Conservation (phyloP, 2,797 vertebrate genomes). For the Scomberomorus guttatus region DNA sequence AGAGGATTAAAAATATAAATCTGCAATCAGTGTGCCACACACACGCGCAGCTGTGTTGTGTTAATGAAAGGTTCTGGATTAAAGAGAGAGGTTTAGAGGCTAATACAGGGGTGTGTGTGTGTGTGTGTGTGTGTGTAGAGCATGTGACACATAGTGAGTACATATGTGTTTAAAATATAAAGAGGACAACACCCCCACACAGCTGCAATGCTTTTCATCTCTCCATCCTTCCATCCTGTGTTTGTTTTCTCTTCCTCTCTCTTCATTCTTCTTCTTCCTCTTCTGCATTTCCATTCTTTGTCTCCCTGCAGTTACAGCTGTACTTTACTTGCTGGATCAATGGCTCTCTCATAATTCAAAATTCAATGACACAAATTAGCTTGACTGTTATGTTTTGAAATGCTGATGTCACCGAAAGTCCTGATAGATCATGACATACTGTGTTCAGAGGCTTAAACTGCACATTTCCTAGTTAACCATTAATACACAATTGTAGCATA, state of each 20-base stretch:
- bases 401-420: not conserved
- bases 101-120: conserved; percentile 27
- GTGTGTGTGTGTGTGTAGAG: conserved; percentile 2
- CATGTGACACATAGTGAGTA: conserved; percentile 8
- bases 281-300: not conserved
- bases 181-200: not conserved
- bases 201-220: conserved; percentile 29
- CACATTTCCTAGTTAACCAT: no score
- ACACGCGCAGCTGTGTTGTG: conserved; percentile 51
- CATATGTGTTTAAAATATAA: conserved; percentile 14
- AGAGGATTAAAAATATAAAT: conserved; percentile 29
- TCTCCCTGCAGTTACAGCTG: not conserved
- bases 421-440: no score
- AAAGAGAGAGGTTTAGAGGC: conserved; percentile 10
- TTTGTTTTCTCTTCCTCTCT: conserved; percentile 29
- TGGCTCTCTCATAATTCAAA: not conserved
- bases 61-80: conserved; percentile 48
- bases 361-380: not conserved
- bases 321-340: not conserved
- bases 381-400: not conserved
- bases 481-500: no score
- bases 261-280: not conserved
- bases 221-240: conserved; percentile 7
- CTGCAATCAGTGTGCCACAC: not conserved
- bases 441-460: no score